Percentiles rank a stretch among this genome's conserved stretches.
Evolutionary conservation across 2,113 vertebrate species (phyloP).

Genomic region (Actinemys pallida): DNA sequence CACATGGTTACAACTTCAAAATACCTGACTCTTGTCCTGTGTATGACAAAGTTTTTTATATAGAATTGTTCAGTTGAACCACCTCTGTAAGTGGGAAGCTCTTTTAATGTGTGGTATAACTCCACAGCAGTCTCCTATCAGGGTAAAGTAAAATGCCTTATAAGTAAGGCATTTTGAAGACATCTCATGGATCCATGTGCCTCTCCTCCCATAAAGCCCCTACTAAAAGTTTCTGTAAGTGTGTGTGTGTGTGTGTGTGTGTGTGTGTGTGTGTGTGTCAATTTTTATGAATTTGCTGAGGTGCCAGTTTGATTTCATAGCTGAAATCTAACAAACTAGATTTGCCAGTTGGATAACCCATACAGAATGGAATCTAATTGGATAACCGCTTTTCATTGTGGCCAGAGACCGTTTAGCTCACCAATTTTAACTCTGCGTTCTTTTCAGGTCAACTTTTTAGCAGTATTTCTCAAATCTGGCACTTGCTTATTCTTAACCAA

Average conservation of each 20-base stretch:
- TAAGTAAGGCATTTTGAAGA: background rate
- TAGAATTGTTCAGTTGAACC: background rate
- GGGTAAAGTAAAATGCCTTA: background rate
- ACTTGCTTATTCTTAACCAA: background rate
- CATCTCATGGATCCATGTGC: background rate
- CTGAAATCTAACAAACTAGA: background rate
- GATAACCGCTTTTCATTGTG: background rate
- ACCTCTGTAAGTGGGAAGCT: background rate
- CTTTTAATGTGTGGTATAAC: accelerated
- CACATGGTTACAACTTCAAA: background rate
- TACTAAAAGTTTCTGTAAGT: background rate
- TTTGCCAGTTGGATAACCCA: background rate
- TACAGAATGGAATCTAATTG: background rate
- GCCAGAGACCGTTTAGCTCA: background rate
- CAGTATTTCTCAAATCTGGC: background rate
- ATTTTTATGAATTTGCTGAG: background rate
- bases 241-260: no score
- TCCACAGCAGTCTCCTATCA: background rate
- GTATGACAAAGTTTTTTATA: background rate
- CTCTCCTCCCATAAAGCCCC: background rate
- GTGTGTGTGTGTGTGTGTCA: background rate
- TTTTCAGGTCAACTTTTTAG: background rate
- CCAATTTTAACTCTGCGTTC: background rate
- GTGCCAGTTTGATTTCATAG: background rate
- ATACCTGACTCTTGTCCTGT: background rate